Base-by-base conservation (phyloP, 2,888 invertebrate genomes). In the Meghimatium bilineatum region DNA sequence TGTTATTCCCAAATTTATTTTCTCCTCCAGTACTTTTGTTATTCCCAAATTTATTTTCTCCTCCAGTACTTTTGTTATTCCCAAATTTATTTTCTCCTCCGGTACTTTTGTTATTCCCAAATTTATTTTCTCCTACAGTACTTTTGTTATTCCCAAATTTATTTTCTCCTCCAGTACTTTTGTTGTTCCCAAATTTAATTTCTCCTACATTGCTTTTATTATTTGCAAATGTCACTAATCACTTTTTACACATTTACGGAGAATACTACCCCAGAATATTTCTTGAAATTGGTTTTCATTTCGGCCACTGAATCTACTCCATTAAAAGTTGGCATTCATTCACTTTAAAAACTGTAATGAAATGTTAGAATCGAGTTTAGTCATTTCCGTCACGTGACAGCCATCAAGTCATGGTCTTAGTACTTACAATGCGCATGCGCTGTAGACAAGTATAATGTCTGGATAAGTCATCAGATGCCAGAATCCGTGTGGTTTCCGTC, bases 391-490 rank as follows among this genome's bases (percentile, higher is more conserved):
- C 26, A 36, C 36, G 36, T 5, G 72, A 72, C 72, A 34, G 63
- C 72, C 72, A 60, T 32, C 80, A 71, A 72, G 80, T 56, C 71
- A 63, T 72, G 38, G 72, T 38, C 60, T 80, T 80, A 38, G 80
- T 80, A 38, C 80, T 52, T 12, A n/a, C n/a, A n/a, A 12, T 44
- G 26, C 72, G 38, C 72, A 36, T 80, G 72, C 56, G 80, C 71
- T n/a, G 23, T 71, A 60, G 72, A 71, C 72, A 80, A 69, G 71
- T 38, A 63, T 38, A 36, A 44, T 38, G 71, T 60, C 71, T 56
- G 34, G 38, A 60, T 74, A 72, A 72, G 63, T 63, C 72, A 80
- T 80, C 72, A 80, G 72, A 71, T 72, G 80, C 60, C 72, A 80
- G 38, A 72, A 56, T 71, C 56, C 36, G 34, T 60, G 72, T 29